These are phyloP conservation scores for Dunckerocampus dactyliophorus DNA, from an alignment of 2,113 vertebrate species.

Conservation along the genomic window DNA sequence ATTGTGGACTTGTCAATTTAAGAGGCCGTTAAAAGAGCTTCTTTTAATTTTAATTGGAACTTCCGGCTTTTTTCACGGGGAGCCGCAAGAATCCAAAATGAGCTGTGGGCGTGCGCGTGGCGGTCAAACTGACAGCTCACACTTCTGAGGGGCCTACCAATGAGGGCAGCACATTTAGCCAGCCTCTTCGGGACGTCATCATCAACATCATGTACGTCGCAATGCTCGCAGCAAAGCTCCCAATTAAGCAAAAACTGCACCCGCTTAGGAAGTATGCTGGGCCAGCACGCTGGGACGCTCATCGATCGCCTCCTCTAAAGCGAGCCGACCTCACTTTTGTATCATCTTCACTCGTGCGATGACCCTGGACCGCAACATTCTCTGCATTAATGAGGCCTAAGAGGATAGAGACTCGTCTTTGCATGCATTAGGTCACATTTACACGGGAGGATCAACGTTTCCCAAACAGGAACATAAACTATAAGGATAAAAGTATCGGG, in stretches of 20 bases:
- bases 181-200: conserved; percentile 68
- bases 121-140: conserved; percentile 72
- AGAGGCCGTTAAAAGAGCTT: conserved; percentile 97
- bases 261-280: conserved; percentile 77
- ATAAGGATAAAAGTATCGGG: too few species aligned
- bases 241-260: conserved; percentile 78
- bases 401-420: conserved; percentile 19
- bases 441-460: background rate
- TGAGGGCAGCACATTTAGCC: conserved; percentile 55
- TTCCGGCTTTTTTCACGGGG: conserved; percentile 74
- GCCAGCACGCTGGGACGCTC: conserved; percentile 67
- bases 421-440: too few species aligned
- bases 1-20: conserved; percentile 99
- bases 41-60: conserved; percentile 97
- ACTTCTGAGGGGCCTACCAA: conserved; percentile 62
- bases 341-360: conserved; percentile 61
- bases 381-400: conserved; percentile 65
- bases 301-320: conserved; percentile 72
- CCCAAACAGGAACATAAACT: background rate
- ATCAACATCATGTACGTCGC: conserved; percentile 64
- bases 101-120: conserved; percentile 40
- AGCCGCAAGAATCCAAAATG: conserved; percentile 59
- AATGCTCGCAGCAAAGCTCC: conserved; percentile 73
- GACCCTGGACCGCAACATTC: conserved; percentile 67
- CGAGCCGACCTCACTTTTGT: conserved; percentile 74